Evolutionary conservation across 2,888 invertebrate species (phyloP).

Genomic region (Odontocolon sp.): DNA sequence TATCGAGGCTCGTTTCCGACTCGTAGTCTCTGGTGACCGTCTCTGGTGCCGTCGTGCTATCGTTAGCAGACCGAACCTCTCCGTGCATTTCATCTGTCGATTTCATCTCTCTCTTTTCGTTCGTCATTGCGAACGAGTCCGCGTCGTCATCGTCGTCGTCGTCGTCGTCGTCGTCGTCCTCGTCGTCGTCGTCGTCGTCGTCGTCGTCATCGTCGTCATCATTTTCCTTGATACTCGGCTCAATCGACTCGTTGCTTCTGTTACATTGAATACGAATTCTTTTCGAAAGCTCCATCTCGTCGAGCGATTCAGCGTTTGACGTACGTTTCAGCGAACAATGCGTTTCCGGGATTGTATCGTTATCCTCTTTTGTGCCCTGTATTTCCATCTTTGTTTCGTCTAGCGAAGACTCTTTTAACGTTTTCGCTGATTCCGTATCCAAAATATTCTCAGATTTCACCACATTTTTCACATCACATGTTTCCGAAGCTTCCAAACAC

Average conservation of each 20-base stretch:
- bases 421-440: too few species aligned
- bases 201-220: background rate
- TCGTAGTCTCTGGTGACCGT: too few species aligned
- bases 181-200: background rate
- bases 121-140: too few species aligned
- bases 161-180: background rate
- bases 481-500: too few species aligned
- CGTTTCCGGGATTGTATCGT: slow-evolving; percentile 22
- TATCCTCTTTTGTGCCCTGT: background rate
- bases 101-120: too few species aligned
- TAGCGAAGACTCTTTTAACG: background rate
- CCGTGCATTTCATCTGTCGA: too few species aligned
- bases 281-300: slow-evolving; percentile 48
- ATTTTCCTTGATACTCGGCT: background rate
- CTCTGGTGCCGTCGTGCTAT: too few species aligned
- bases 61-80: too few species aligned
- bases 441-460: too few species aligned
- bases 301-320: slow-evolving; percentile 37
- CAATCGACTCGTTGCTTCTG: slow-evolving; percentile 11
- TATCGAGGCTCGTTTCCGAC: background rate
- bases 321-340: slow-evolving; percentile 34
- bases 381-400: slow-evolving; percentile 4
- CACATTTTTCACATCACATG: too few species aligned
- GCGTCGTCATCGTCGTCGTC: background rate
- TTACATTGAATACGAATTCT: slow-evolving; percentile 33